phyloP scores from a whole-genome alignment of 2,888 invertebrate species.

The Cotesia congregata region DNA sequence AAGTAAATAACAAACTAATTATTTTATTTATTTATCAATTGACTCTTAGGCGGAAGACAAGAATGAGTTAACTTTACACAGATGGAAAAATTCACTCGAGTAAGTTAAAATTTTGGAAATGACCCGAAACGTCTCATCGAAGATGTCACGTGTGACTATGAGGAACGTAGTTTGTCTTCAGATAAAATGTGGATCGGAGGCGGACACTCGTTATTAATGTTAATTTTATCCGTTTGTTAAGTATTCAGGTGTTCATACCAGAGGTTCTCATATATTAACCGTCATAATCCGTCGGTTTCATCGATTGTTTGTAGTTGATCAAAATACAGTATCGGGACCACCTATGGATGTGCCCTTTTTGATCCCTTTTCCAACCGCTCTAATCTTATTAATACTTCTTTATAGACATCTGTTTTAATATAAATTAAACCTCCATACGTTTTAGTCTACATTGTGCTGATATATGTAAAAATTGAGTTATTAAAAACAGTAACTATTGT shows the following conservation, averaged over 20 bases:
- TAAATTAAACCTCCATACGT: background rate
- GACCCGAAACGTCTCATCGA: constrained; percentile 45
- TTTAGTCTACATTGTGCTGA: background rate
- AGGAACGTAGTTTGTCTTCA: constrained; percentile 58
- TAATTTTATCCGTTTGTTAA: constrained; percentile 70
- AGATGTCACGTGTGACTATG: constrained; percentile 63
- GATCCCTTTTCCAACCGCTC: constrained; percentile 28
- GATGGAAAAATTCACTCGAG: constrained; percentile 23
- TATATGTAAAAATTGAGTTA: background rate
- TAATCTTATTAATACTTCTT: background rate
- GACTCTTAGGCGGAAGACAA: background rate
- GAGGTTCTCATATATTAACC: constrained; percentile 59
- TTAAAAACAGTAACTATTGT: background rate
- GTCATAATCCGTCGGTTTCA: constrained; percentile 26
- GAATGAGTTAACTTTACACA: background rate
- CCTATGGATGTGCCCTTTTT: constrained; percentile 5
- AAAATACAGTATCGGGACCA: constrained; percentile 25
- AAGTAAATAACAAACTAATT: background rate
- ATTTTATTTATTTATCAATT: background rate
- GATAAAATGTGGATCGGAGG: constrained; percentile 67
- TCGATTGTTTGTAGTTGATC: constrained; percentile 34
- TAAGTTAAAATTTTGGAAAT: constrained; percentile 34
- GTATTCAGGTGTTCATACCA: constrained; percentile 69
- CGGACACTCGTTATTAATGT: constrained; percentile 68
- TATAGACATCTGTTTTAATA: background rate